Evolutionary conservation across 2,797 vertebrate species (phyloP).

Genomic region (Gambelia wislizenii): DNA sequence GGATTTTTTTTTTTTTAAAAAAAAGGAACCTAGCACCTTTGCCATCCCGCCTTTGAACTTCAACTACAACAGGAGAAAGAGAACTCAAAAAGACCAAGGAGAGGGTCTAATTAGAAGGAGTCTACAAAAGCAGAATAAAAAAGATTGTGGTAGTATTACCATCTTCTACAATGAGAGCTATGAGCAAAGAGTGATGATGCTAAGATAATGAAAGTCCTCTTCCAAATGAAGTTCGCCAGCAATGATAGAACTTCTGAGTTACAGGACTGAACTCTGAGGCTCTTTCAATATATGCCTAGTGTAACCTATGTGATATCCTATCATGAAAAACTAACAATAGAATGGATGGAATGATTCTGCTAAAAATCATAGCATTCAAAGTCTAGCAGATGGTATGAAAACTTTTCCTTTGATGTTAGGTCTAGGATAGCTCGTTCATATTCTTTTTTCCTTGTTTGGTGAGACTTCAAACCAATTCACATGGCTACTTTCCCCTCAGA

Average conservation of each 20-base stretch:
- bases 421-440: background rate
- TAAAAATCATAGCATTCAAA: background rate
- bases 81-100: background rate
- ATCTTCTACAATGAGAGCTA: background rate
- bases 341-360: background rate
- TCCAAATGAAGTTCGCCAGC: background rate
- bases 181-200: background rate
- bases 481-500: background rate
- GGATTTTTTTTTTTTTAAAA: conserved; percentile 6
- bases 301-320: too few species aligned
- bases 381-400: background rate
- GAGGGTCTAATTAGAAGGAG: background rate
- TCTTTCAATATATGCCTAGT: too few species aligned
- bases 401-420: background rate
- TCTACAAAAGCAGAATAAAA: background rate
- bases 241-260: background rate
- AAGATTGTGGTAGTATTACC: background rate
- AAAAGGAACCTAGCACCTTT: background rate
- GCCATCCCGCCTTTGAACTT: background rate
- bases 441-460: background rate
- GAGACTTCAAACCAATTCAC: background rate
- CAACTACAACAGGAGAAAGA: conserved; percentile 38
- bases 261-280: background rate
- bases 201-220: background rate
- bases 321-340: too few species aligned